Base-by-base conservation (phyloP, 2,113 vertebrate genomes). In the Cyprinodon tularosa region DNA sequence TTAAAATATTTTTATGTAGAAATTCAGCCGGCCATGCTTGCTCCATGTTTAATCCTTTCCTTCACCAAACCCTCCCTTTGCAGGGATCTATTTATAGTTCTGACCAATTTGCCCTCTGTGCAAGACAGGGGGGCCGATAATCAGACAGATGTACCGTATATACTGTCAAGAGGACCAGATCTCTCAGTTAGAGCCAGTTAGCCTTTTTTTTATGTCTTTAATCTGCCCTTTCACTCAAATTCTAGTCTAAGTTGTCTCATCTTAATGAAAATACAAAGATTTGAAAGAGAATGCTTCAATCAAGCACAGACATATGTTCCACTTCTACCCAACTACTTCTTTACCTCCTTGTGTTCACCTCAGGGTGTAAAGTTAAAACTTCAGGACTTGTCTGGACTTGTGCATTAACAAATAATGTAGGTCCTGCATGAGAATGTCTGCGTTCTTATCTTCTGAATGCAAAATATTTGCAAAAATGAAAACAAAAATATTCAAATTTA, bases 41-140 rank as follows among this genome's bases (percentile, higher is more conserved):
- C 64, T 29, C 29, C 29, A 48, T 67, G 22, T 78, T 29, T 64
- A 66, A 71, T 72, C 44, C n/a, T 68, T 45, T 29, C 45, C 62
- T 69, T 68, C 61, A 67, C 74, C 10, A 62, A 80, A 71, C 62
- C 69, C 68, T 71, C 40, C 59, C 42, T 72, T 29, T 7, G 9
- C 60, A 61, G 59, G 62, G 62, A 72, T 29, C 57, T 88, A 90
- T 90, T 88, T 86, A 78, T 89, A 91, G 73, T 60, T 59, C 36
- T 64, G 39, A 20, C 53, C 69, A 71, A 53, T 79, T 74, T 76
- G 72, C 63, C 62, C 68, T 71, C 47, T 20, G 40, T 60, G 3
- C 20, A 68, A 78, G 47, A 59, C 60, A 38, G 14, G 40, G 22
- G 42, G 37, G 37, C 48, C n/a, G 63, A 45, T 10, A 42, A 61